Conservation (phyloP, 2,113 vertebrate genomes). For the Platysteira castanea region DNA sequence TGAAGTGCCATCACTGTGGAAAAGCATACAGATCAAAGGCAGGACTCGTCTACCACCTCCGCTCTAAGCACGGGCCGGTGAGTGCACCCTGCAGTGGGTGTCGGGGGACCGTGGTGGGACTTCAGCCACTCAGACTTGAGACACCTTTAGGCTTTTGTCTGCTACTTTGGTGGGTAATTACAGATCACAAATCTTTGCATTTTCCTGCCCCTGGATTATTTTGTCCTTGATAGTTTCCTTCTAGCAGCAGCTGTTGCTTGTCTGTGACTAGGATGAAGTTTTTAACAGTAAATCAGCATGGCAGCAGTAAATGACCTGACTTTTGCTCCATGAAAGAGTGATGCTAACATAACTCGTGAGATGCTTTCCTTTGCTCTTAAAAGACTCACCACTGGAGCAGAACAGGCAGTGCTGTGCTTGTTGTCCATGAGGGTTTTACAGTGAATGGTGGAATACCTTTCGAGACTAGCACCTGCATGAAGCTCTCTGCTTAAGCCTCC, state of each 20-base stretch:
- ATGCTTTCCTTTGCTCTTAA: not conserved
- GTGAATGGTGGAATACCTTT: not conserved
- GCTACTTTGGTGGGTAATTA: not conserved
- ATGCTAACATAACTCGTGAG: not conserved
- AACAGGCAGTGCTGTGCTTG: not conserved
- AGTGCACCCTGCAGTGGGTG: conserved; percentile 42
- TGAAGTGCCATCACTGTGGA: conserved; percentile 89
- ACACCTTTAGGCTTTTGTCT: rapidly evolving
- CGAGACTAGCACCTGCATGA: not conserved
- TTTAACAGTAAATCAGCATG: not conserved
- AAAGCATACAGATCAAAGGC: conserved; percentile 90
- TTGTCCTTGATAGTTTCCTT: not conserved
- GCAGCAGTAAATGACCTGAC: not conserved
- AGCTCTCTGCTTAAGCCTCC: not conserved
- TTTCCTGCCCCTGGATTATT: not conserved
- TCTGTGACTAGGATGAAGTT: not conserved
- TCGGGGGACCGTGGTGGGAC: not conserved
- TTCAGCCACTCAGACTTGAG: not conserved
- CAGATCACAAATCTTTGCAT: not conserved
- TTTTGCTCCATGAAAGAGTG: not conserved
- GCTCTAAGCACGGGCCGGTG: conserved; percentile 89
- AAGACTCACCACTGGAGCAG: not conserved
- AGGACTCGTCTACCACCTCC: conserved; percentile 90
- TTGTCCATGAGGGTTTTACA: not conserved
- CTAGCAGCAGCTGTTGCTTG: not conserved